Percentiles rank a stretch among this genome's conserved stretches.
Evolutionary conservation across 64 coral and sea anemone species (phyloP).

Genomic region (Pachyseris speciosa): DNA sequence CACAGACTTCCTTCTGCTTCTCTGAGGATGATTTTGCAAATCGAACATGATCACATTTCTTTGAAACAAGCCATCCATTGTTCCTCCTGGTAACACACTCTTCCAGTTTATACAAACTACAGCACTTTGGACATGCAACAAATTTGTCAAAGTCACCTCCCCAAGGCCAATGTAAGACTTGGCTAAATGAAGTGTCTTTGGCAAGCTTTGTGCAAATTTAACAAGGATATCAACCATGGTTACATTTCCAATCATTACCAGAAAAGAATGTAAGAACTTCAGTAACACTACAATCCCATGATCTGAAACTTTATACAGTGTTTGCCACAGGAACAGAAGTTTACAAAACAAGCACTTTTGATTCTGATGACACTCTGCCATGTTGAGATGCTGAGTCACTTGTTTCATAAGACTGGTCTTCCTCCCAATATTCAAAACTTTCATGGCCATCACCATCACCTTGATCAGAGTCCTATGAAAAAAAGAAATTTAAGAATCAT

Average conservation of each 20-base stretch:
- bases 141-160: slow-evolving; percentile 58
- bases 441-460: slow-evolving; percentile 39
- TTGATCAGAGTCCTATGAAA: not conserved
- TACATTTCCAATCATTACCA: slow-evolving; percentile 34
- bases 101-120: no score
- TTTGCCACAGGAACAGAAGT: slow-evolving; percentile 59
- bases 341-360: slow-evolving; percentile 47
- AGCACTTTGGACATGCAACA: no score
- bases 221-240: not conserved
- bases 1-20: no score
- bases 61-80: no score
- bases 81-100: not conserved
- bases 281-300: slow-evolving; percentile 29
- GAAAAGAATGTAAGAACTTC: slow-evolving; percentile 42
- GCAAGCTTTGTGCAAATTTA: slow-evolving; percentile 50
- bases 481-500: not conserved
- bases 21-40: no score
- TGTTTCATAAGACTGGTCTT: not conserved
- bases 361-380: slow-evolving; percentile 14
- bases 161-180: slow-evolving; percentile 28
- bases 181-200: slow-evolving; percentile 38
- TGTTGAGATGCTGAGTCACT: not conserved
- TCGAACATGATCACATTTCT: no score
- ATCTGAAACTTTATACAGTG: slow-evolving; percentile 61
- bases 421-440: not conserved